Evolutionary conservation across 2,797 vertebrate species (phyloP), one percentile per base, ranked within the genome.

Genomic region (Vespertilio murinus): DNA sequence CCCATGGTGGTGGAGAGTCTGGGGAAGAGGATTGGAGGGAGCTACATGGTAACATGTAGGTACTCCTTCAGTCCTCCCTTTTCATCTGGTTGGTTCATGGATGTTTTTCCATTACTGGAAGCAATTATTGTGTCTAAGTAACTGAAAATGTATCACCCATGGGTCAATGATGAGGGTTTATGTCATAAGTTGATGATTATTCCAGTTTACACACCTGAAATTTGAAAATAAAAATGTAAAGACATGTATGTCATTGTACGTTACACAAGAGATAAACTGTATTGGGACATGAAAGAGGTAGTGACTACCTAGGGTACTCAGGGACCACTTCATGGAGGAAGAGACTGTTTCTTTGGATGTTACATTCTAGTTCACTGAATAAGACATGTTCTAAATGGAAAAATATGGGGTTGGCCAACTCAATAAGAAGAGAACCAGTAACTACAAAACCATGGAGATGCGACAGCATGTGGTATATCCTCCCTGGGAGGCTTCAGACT

Each of bases 41-140:
- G 64, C 7, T n/a, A 5, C 3, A 23, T 1, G 13, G 0, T 35
- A 28, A n/a, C 8, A 38, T 8, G 2, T n/a, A 42, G 11, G 16
- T 61, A 69, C 38, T 42, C 54, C 18, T 88, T 45, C 52, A 42
- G 33, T 56, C 45, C 28, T 12, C 17, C 2, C 38, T 82, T 67
- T 38, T 81, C 30, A 49, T 40, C 9, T 49, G 6, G 3, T 65
- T 3, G 10, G 18, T 33, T 84, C 30, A 16, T 52, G 61, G 33
- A n/a, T 71, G 23, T 20, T 71, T 71, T 70, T 25, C 56, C 11
- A 45, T 80, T 73, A 59, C 20, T 75, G 30, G 75, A 56, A 77
- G 38, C 38, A 59, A 35, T 33, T 35, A 71, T 25, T 25, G 2
- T 47, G 47, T 61, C 20, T 77, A 73, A 69, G 30, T 54, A 78